Percentiles rank a stretch among this genome's conserved stretches.
phyloP scores from a whole-genome alignment of 2,888 invertebrate genomes.

The Norana najaformis region DNA sequence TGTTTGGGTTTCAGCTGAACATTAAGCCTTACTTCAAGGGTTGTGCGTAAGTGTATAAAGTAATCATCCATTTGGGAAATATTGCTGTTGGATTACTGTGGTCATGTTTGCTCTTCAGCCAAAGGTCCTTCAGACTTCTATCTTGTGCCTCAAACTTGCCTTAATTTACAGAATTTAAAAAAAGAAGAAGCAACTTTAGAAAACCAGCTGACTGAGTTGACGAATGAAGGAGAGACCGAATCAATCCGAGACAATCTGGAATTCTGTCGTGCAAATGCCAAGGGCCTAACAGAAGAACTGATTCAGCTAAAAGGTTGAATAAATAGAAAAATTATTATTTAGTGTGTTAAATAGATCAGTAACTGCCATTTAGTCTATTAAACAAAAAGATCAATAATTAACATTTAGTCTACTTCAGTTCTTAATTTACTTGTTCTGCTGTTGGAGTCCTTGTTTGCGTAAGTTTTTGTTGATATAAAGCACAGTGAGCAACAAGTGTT shows the following conservation, averaged over 20 bases:
- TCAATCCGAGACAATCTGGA: slow-evolving; percentile 53
- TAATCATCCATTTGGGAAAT: too few species aligned
- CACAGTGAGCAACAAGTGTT: neutral
- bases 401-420: too few species aligned
- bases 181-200: neutral
- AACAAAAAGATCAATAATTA: too few species aligned
- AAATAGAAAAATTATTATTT: too few species aligned
- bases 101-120: too few species aligned
- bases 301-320: slow-evolving; percentile 51
- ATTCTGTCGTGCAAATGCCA: slow-evolving; percentile 57
- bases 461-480: neutral
- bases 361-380: neutral
- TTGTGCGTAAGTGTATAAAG: too few species aligned
- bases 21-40: too few species aligned
- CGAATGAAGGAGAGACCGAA: slow-evolving; percentile 35
- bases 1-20: too few species aligned
- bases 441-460: neutral
- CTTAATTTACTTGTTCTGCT: too few species aligned
- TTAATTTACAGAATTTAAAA: slow-evolving; percentile 33
- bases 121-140: neutral
- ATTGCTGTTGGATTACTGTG: too few species aligned
- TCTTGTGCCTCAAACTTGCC: neutral
- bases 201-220: slow-evolving; percentile 1
- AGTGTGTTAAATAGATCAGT: neutral
- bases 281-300: slow-evolving; percentile 55